Percentiles rank a stretch among this genome's conserved stretches.
phyloP scores from a whole-genome alignment of 2,888 invertebrate genomes.

The Minunthozetes semirufus region DNA sequence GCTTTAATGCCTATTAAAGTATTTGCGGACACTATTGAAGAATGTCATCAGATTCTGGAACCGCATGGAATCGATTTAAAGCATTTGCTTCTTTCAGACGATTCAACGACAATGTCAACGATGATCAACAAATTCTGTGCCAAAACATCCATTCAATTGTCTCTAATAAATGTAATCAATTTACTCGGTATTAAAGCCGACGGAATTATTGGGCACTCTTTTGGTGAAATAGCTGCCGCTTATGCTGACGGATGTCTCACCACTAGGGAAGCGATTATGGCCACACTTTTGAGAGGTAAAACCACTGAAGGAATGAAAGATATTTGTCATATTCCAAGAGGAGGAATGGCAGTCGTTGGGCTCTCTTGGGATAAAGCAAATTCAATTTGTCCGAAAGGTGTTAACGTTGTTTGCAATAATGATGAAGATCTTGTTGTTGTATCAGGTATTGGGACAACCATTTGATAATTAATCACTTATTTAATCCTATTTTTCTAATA shows the following conservation, averaged over 20 bases:
- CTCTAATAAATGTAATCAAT: slow-evolving; percentile 35
- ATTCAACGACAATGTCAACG: slow-evolving; percentile 81
- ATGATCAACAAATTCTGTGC: slow-evolving; percentile 66
- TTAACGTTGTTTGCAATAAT: slow-evolving; percentile 89
- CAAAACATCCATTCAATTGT: slow-evolving; percentile 52
- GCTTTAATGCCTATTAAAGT: slow-evolving; percentile 12
- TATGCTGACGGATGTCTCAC: slow-evolving; percentile 55
- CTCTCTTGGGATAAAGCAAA: slow-evolving; percentile 75
- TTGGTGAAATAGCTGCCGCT: slow-evolving; percentile 56
- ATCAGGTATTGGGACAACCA: slow-evolving; percentile 63
- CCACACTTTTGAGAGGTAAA: not conserved
- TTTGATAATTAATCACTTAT: slow-evolving; percentile 49
- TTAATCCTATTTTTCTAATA: slow-evolving; percentile 45
- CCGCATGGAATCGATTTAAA: slow-evolving; percentile 70
- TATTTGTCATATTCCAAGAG: slow-evolving; percentile 18
- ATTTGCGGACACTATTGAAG: slow-evolving; percentile 59
- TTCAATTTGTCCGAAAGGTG: slow-evolving; percentile 65
- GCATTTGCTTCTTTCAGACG: slow-evolving; percentile 85
- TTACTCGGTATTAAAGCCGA: slow-evolving; percentile 50
- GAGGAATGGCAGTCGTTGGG: slow-evolving; percentile 79
- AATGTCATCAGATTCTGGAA: slow-evolving; percentile 1
- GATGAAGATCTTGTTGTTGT: slow-evolving; percentile 85
- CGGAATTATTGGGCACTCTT: slow-evolving; percentile 52
- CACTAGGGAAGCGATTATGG: slow-evolving; percentile 49
- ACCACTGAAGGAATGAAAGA: not conserved